phyloP scores from a whole-genome alignment of 2,797 vertebrate species.

The Cirrhinus molitorella region DNA sequence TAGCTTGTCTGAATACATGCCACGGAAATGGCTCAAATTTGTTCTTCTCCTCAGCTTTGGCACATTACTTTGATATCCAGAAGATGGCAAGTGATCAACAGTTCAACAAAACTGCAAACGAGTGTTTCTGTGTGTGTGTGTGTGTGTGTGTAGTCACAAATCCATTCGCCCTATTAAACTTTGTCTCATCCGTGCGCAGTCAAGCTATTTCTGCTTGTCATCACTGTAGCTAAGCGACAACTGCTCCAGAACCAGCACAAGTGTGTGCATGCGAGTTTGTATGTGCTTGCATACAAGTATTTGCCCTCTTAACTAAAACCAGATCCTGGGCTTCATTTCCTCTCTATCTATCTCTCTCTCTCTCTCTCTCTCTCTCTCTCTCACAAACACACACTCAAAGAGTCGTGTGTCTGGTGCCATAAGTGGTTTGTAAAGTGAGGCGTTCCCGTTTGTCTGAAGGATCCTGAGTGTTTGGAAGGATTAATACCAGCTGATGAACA shows the following conservation, averaged over 20 bases:
- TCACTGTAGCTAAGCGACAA: constrained; percentile 43
- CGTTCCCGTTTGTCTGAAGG: constrained; percentile 43
- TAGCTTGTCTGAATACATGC: neutral
- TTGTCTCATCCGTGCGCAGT: neutral
- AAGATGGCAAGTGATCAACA: neutral
- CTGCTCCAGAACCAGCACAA: constrained; percentile 17
- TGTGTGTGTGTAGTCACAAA: constrained; percentile 10
- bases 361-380: constrained; percentile 17
- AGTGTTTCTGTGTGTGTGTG: constrained; percentile 21
- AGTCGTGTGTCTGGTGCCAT: constrained; percentile 48
- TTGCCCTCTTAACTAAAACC: constrained; percentile 45
- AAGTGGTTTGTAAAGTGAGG: constrained; percentile 56
- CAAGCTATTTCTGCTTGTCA: constrained; percentile 18
- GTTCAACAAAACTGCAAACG: neutral
- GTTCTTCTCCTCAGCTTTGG: neutral
- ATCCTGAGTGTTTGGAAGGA: constrained; percentile 46
- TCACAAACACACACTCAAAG: constrained; percentile 45
- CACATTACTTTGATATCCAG: neutral
- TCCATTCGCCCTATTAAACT: constrained; percentile 1
- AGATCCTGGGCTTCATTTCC: constrained; percentile 43
- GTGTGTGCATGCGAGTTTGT: constrained; percentile 46
- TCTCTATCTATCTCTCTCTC: constrained; percentile 2
- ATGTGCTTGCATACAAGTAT: constrained; percentile 36
- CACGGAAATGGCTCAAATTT: neutral
- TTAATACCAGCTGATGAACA: constrained; percentile 55